Conservation (phyloP, 1,140 invertebrate species). For the Caenorhabditis tropicalis region DNA sequence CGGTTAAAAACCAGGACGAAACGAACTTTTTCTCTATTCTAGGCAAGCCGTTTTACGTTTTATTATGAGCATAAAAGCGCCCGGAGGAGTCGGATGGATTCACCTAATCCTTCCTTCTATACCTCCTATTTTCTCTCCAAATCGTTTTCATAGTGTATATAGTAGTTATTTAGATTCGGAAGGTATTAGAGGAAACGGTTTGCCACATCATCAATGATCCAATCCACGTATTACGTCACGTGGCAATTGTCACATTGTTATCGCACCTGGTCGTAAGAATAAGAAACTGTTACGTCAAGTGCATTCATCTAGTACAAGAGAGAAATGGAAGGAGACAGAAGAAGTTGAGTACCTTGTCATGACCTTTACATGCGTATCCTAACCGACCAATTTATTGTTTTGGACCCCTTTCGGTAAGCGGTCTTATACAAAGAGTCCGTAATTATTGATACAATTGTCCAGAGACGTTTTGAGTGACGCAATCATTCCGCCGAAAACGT, state of each 20-base stretch:
- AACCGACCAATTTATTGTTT: conserved; percentile 35
- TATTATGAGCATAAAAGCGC: conserved; percentile 30
- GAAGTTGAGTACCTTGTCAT: background rate
- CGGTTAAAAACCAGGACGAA: background rate
- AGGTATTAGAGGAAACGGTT: background rate
- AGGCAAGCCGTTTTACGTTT: conserved; percentile 17
- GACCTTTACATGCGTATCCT: conserved; percentile 26
- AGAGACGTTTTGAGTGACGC: background rate
- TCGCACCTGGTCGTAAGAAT: conserved; percentile 3
- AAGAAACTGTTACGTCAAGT: conserved; percentile 23
- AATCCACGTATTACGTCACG: background rate
- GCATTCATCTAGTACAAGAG: background rate
- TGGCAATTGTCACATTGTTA: conserved; percentile 15
- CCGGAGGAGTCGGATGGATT: conserved; percentile 8
- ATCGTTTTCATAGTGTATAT: background rate
- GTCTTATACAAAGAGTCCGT: background rate
- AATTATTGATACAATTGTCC: conserved; percentile 40
- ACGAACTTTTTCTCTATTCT: background rate
- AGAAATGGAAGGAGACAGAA: background rate
- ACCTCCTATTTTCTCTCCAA: too few relatives aligned
- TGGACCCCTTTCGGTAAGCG: background rate
- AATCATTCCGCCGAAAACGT: background rate
- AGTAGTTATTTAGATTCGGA: conserved; percentile 5
- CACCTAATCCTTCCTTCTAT: background rate
- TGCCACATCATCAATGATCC: conserved; percentile 31